Percentiles rank a stretch among this genome's conserved stretches.
Conservation (phyloP, 2,888 invertebrate species). For the Aleiodes testaceus region DNA sequence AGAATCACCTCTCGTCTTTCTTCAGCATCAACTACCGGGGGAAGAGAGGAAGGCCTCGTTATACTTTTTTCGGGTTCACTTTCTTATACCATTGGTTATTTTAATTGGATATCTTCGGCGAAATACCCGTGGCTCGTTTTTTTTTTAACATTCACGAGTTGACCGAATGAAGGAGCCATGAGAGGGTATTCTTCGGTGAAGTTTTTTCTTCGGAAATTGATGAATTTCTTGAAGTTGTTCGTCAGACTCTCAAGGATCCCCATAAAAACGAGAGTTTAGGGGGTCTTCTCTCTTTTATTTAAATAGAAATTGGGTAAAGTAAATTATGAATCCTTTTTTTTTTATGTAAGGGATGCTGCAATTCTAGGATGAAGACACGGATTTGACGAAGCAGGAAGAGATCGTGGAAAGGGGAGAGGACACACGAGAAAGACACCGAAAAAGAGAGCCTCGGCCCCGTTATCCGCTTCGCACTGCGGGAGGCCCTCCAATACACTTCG, state of each 20-base stretch:
- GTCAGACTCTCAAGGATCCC: not conserved
- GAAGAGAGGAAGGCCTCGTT: conserved; percentile 21
- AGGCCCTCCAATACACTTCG: conserved; percentile 33
- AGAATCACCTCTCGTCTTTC: conserved; percentile 60
- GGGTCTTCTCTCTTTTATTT: not conserved
- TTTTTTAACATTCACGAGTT: conserved; percentile 39
- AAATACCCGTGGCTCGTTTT: conserved; percentile 60
- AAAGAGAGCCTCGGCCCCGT: conserved; percentile 33
- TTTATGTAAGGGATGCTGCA: too few species aligned
- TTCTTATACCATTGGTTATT: conserved; percentile 67
- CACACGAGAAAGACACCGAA: conserved; percentile 38
- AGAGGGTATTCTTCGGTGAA: conserved; percentile 2
- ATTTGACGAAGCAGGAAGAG: conserved; percentile 29
- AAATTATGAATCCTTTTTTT: too few species aligned
- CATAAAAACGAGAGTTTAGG: conserved; percentile 8
- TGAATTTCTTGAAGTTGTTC: conserved; percentile 18
- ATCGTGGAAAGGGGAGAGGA: conserved; percentile 26
- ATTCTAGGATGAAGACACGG: conserved; percentile 56
- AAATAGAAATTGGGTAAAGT: too few species aligned
- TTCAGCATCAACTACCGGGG: conserved; percentile 38
- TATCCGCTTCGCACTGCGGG: conserved; percentile 34
- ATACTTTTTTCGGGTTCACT: conserved; percentile 43
- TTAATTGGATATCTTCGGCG: conserved; percentile 72
- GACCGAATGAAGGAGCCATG: conserved; percentile 21
- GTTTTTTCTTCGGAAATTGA: conserved; percentile 21